A percentile compares a stretch with the other conserved stretches of the same genome.
Evolutionary conservation across 2,888 invertebrate species (phyloP).

Genomic region (Dynastes hyllus): DNA sequence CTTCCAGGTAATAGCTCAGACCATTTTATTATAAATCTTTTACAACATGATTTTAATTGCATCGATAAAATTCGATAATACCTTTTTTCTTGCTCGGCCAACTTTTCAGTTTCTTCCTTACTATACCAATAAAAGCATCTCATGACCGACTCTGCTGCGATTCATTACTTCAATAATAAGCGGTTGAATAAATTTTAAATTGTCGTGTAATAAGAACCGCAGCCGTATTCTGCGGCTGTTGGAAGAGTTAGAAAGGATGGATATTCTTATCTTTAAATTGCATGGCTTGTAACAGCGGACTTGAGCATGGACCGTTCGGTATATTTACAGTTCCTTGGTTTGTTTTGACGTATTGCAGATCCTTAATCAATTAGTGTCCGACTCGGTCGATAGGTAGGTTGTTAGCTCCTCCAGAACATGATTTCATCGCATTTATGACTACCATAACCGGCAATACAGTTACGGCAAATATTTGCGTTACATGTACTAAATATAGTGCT

Average conservation of each 20-base stretch:
- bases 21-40: too few species aligned
- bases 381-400: not conserved
- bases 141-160: not conserved
- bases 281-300: not conserved
- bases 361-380: conserved; percentile 21
- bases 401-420: not conserved
- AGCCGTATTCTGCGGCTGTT: not conserved
- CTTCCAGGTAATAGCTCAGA: too few species aligned
- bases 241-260: conserved; percentile 4
- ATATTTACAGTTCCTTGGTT: conserved; percentile 17
- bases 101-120: not conserved
- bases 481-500: not conserved
- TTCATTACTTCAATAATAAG: conserved; percentile 15
- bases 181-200: conserved; percentile 14
- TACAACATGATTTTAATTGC: not conserved
- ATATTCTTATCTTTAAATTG: conserved; percentile 6
- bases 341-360: conserved; percentile 37
- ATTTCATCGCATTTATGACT: conserved; percentile 1
- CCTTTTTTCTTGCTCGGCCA: not conserved
- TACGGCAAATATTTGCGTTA: conserved; percentile 19
- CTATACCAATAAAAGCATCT: not conserved
- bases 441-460: not conserved
- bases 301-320: not conserved
- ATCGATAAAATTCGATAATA: not conserved
- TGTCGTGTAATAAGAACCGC: not conserved